These are phyloP conservation scores for Drosophila buzzatii DNA, from an alignment of 2,888 invertebrate species.

Conservation along the genomic window DNA sequence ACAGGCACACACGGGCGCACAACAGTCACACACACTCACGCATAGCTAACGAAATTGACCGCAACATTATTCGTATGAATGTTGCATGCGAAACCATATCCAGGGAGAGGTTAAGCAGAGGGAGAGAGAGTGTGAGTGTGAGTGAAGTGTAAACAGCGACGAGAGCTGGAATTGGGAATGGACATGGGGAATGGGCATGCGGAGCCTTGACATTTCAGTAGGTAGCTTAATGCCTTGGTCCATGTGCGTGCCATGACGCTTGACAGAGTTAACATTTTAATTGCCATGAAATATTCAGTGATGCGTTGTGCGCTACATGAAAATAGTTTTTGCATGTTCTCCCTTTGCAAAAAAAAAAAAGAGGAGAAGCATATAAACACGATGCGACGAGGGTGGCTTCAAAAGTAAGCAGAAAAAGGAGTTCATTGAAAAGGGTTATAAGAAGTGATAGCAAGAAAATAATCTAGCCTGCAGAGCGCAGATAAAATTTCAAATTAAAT, in stretches of 20 bases:
- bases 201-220: not conserved
- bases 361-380: conserved; percentile 17
- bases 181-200: not conserved
- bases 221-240: conserved; percentile 24
- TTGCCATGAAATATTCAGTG: conserved; percentile 80
- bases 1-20: not conserved
- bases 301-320: conserved; percentile 51
- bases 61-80: conserved; percentile 74
- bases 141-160: not conserved
- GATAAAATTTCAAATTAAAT: not conserved
- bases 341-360: conserved; percentile 1
- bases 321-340: conserved; percentile 73
- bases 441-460: not conserved
- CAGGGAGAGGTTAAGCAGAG: conserved; percentile 1
- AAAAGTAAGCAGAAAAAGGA: not conserved
- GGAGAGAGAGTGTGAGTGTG: not conserved
- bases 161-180: not conserved
- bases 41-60: conserved; percentile 71
- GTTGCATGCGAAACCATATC: conserved; percentile 57
- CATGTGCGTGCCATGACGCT: conserved; percentile 67
- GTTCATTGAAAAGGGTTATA: not conserved
- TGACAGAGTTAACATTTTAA: conserved; percentile 81
- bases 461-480: not conserved
- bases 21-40: not conserved
- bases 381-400: conserved; percentile 11